Evolutionary conservation across 1,140 invertebrate species (phyloP), one percentile per base, ranked within the genome.

Genomic region (Cryptotermes secundus): DNA sequence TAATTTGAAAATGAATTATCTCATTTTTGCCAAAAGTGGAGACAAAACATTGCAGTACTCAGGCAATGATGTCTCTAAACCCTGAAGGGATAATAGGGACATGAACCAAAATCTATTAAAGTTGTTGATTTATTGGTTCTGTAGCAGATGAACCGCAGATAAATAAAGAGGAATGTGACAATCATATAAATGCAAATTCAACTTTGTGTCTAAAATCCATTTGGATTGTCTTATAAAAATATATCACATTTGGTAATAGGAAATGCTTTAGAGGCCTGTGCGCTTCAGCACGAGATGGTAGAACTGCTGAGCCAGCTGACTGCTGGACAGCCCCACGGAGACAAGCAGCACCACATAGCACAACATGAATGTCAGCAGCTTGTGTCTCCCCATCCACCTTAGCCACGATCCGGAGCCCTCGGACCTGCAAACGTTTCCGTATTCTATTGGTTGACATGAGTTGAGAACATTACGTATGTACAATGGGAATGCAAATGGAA

Each of bases 321-420:
- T 91, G 80, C 90, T 88, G 0, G 89, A 88, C n/a, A 91, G 83
- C 49, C 90, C 90, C 80, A 91, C 87, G 31, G 90, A 90, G 35
- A 89, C 88, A 79, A 91, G 86, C 36, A 91, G 86, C 12, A 91
- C 87, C 26, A 91, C 87, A 38, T 91, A 91, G 36, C 90, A 89
- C 59, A 91, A 87, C 9, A 91, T 88, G 84, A 90, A 90, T 42
- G 89, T 90, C 59, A 91, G 83, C 38, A 91, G 87, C 86, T 91
- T 91, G 86, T 91, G 90, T 38, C 89, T 88, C 82, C 88, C 89
- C 65, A 91, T 87, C 90, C 90, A 91, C 19, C 79, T 31, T 7
- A 82, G 82, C 38, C 38, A 59, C 9, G 65, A 83, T 19, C 36
- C 14, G 34, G 38, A 31, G 14, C 14, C 59, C 24, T 79, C 36